Percentiles rank a stretch among this genome's conserved stretches.
These are phyloP conservation scores for Drosophila demipolita DNA, from an alignment of 2,888 invertebrate species.

Conservation along the genomic window DNA sequence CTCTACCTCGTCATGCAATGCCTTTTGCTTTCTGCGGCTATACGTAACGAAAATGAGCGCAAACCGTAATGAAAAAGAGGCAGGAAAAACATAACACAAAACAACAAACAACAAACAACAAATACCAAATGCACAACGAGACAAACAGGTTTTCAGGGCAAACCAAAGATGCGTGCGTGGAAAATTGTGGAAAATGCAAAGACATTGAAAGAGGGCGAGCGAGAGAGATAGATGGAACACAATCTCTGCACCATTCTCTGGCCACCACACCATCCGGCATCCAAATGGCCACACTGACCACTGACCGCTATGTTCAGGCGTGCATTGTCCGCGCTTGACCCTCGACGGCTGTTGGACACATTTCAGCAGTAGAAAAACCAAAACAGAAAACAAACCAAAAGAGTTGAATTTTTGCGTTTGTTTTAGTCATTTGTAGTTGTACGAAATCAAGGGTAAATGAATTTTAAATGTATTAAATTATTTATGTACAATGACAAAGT, in stretches of 20 bases:
- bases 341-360: constrained; percentile 61
- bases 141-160: constrained; percentile 68
- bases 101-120: constrained; percentile 30
- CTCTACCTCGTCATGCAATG: constrained; percentile 48
- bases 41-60: constrained; percentile 75
- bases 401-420: constrained; percentile 37
- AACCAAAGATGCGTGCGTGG: constrained; percentile 50
- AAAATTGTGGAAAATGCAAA: constrained; percentile 68
- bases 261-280: constrained; percentile 12
- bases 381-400: constrained; percentile 13
- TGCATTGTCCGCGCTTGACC: constrained; percentile 69
- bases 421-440: not conserved
- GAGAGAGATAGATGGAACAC: constrained; percentile 4
- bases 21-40: constrained; percentile 75
- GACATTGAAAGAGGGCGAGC: constrained; percentile 8
- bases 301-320: constrained; percentile 25
- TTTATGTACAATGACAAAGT: not conserved
- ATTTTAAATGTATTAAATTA: not conserved
- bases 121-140: constrained; percentile 38
- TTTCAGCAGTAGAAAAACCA: constrained; percentile 33
- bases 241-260: constrained; percentile 18
- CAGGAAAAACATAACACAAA: constrained; percentile 61
- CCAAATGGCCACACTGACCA: constrained; percentile 18
- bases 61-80: constrained; percentile 63
- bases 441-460: not conserved